phyloP scores from a whole-genome alignment of 2,113 vertebrate genomes.

The Ochotona princeps region DNA sequence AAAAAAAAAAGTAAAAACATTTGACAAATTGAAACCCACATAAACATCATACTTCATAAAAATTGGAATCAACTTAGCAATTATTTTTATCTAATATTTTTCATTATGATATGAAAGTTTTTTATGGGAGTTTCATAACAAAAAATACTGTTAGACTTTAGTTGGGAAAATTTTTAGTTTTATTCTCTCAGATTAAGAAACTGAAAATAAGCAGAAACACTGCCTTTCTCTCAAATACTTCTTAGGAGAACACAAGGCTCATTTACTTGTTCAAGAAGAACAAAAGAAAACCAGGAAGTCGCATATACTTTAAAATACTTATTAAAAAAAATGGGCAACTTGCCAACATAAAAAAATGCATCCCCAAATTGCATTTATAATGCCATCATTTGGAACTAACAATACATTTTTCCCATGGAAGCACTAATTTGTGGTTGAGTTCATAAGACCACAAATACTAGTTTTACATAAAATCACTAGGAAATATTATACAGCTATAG shows the following conservation, averaged over 20 bases:
- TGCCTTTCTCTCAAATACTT: slow-evolving; percentile 34
- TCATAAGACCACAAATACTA: background rate
- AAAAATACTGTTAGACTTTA: slow-evolving; percentile 37
- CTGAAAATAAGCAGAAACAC: slow-evolving; percentile 52
- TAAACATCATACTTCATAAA: slow-evolving; percentile 53
- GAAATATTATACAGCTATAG: background rate
- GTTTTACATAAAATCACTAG: background rate
- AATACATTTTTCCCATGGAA: background rate
- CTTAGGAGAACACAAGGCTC: background rate
- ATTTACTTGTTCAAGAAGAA: slow-evolving; percentile 53
- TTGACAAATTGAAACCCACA: slow-evolving; percentile 48
- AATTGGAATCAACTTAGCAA: slow-evolving; percentile 47
- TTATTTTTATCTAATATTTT: slow-evolving; percentile 54
- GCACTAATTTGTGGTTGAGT: slow-evolving; percentile 15
- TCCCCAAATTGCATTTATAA: slow-evolving; percentile 36
- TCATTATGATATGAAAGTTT: slow-evolving; percentile 25
- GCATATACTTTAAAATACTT: slow-evolving; percentile 3
- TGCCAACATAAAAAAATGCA: background rate
- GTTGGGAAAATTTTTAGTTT: slow-evolving; percentile 22
- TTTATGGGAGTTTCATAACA: slow-evolving; percentile 53
- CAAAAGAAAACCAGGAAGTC: slow-evolving; percentile 47
- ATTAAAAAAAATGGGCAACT: background rate
- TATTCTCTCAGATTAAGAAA: slow-evolving; percentile 54
- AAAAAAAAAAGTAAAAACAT: slow-evolving; percentile 13
- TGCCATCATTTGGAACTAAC: background rate